Base-by-base conservation (phyloP, 2,113 vertebrate genomes). In the Saiga tatarica region DNA sequence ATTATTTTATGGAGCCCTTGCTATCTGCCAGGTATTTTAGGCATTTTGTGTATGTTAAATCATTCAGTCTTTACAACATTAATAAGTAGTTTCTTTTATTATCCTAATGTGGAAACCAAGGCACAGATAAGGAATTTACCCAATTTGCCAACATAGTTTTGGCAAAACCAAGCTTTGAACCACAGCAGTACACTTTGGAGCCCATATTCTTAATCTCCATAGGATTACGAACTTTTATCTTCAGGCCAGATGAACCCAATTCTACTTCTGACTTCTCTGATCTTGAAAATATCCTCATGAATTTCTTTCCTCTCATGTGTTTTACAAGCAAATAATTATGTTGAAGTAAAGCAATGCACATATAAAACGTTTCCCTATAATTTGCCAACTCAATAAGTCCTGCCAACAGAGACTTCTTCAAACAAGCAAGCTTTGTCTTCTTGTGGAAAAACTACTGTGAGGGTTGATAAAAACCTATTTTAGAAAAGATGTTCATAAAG, bases 301-400 rank as follows among this genome's bases (percentile, higher is more conserved):
- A 76, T 88, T 57, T 79, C 45, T 86, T 93, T 47, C 78, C 76
- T 96, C 86, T 94, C 82, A 57, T 81, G 55, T 83, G 78, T 86
- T 98, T 97, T 95, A 97, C 78, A 94, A 97, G 97, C 78, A 96
- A 97, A 96, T 97, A 79, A 97, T 95, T 97, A 96, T 82, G 84
- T 60, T 79, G 89, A 96, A 95, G 86, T 85, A 50, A 84, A 95
- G 81, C 59, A 95, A 71, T 10, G 39, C 74, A 86, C 4, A 89
- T 39, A 67, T 71, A 91, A 26, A 52, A 59, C 84, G 50, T 76
- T 97, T 92, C 95, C 87, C 92, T 95, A 16, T 97, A 96, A 97
- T 97, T 96, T 90, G 89, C 87, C 47, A 55, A 67, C 64, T 92
- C 26, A 2, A 3, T 53, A 45, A 1, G 11, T 9, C 11, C 33